Base-by-base conservation (phyloP, 92 coral and sea anemone genomes). In the Ricordea florida region DNA sequence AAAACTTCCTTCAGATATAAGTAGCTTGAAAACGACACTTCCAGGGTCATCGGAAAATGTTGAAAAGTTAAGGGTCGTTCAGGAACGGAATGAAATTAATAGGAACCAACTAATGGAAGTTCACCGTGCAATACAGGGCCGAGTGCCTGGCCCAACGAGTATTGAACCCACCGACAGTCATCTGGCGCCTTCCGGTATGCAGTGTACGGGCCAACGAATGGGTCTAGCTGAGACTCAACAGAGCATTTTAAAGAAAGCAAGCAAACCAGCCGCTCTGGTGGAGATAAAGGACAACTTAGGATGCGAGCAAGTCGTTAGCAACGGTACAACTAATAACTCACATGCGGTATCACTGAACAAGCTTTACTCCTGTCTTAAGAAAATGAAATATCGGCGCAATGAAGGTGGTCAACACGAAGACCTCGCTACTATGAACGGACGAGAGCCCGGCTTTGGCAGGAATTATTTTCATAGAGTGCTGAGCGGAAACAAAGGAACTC, bases 361-460 rank as follows among this genome's bases (percentile, higher is more conserved):
- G 58, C 90, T 91, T 6, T 91, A 91, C 51, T 87, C 97, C 0
- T 83, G 93, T 10, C 30, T 91, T 18, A 91, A 91, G 68, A 83
- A 53, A 47, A 75, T 91, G 51, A 91, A 91, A 66, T 68, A 84
- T 20, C 76, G 97, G 1, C 76, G 89, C 23, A 83, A 66, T 20
- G 80, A 77, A 15, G 35, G 33, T 2, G 44, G 64, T 0, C 46
- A 63, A 35, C 52, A 50, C 24, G 57, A 36, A 27, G 56, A 85
- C 29, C 63, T 62, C 48, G 83, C 79, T 25, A 69, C 81, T 22
- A 62, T 70, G 60, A 62, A 81, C 22, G 62, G 78, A 2, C 65
- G 75, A 7, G 81, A 79, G 36, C 85, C 85, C 6, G 80, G 74
- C n/a, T 74, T 75, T 38, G 40, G 56, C 28, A 50, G 44, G 45